Evolutionary conservation across 64 coral and sea anemone genomes (phyloP).

Genomic region (Porites lutea): DNA sequence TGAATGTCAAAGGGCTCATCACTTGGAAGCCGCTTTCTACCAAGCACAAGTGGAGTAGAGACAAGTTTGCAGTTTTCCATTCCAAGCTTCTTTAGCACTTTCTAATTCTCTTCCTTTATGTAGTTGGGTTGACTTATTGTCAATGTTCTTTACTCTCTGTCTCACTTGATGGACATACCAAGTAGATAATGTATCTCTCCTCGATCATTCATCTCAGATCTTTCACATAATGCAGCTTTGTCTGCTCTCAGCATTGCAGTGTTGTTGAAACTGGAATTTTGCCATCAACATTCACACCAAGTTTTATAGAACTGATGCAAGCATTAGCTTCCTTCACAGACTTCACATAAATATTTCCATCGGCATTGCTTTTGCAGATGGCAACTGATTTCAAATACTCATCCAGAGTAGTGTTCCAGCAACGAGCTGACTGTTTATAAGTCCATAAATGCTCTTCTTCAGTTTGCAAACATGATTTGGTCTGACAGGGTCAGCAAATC

Average conservation of each 20-base stretch:
- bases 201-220: conserved; percentile 49
- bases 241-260: conserved; percentile 36
- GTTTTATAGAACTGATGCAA: conserved; percentile 53
- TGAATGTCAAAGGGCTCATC: no score
- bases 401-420: no score
- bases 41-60: neutral
- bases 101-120: no score
- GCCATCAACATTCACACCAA: conserved; percentile 51
- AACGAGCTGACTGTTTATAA: no score
- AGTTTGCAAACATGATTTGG: no score
- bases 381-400: conserved; percentile 23
- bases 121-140: no score
- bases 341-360: conserved; percentile 52
- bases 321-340: neutral
- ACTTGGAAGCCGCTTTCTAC: no score
- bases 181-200: conserved; percentile 33
- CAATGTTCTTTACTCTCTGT: conserved; percentile 8
- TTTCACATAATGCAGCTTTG: conserved; percentile 53
- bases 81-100: no score
- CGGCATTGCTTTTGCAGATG: conserved; percentile 53
- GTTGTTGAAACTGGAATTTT: conserved; percentile 43
- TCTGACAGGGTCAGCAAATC: no score
- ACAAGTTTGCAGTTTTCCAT: neutral
- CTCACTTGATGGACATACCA: conserved; percentile 64
- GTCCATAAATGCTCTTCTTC: no score